Base-by-base conservation (phyloP, 2,113 vertebrate species). In the Peromyscus leucopus region DNA sequence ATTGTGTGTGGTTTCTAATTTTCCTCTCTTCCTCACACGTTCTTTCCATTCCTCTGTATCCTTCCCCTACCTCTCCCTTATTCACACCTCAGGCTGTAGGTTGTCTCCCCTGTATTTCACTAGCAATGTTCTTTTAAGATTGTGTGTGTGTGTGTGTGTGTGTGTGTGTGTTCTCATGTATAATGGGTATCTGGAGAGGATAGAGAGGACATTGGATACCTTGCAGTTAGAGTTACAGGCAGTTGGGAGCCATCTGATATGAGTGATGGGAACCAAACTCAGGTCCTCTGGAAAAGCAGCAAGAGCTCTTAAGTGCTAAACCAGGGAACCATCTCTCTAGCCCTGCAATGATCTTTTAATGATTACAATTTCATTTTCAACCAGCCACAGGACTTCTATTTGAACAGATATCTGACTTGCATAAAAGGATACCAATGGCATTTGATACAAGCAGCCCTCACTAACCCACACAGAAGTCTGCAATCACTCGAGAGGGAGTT, bases 281-380 rank as follows among this genome's bases (percentile, higher is more conserved):
- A 16, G n/a, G 36, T 1, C 22, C 57, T 84, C 57, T 84, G 57
- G n/a, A 63, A 63, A 39, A 39, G n/a, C 57, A 63, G n/a, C 36
- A 61, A 61, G 36, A 26, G 57, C 57, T 84, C n/a, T 39, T 63
- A 63, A 63, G 7, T 22, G 5, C 55, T 61, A 33, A 39, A 15
- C 36, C 79, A 82, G 36, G 33, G 36, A 61, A 19, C 22, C 80
- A 42, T 63, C n/a, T 59, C 55, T 84, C 57, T 16, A 28, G 80
- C 57, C 39, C 80, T 33, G 19, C 55, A 85, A 3, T 51, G 75
- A 75, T 85, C 87, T 89, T 51, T 42, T 93, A 94, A 86, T 33
- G 80, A 92, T 71, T 48, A 15, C 39, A 82, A 57, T 55, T 94
- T 95, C 76, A 71, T 84, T 63, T 95, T 82, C 93, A 79, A 67